These are phyloP conservation scores for Orientallactaga bullata DNA, from an alignment of 2,113 vertebrate genomes.

Conservation along the genomic window DNA sequence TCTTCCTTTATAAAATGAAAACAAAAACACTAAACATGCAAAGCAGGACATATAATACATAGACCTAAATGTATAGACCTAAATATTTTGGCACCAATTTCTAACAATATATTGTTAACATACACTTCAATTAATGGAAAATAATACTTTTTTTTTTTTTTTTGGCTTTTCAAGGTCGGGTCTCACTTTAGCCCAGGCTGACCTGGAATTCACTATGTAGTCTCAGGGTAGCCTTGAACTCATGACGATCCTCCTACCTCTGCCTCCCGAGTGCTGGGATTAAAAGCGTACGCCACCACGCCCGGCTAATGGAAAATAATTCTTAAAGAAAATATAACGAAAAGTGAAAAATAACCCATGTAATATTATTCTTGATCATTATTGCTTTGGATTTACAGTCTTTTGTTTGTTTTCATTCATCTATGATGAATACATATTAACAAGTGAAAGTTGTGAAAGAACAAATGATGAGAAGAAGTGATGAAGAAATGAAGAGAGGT, in stretches of 20 bases:
- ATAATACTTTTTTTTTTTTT: too few relatives aligned
- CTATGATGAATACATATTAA: not conserved
- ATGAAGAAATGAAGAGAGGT: too few relatives aligned
- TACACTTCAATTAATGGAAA: not conserved
- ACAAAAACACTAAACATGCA: not conserved
- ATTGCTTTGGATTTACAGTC: not conserved
- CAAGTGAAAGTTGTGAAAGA: not conserved
- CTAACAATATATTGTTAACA: not conserved
- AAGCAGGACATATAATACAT: not conserved
- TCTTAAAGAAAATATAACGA: constrained; percentile 36
- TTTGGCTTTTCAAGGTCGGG: too few relatives aligned
- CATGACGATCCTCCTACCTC: too few relatives aligned
- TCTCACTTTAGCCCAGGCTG: too few relatives aligned
- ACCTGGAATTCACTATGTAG: too few relatives aligned
- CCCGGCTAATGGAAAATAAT: not conserved
- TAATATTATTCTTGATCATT: not conserved
- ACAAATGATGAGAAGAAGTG: not conserved
- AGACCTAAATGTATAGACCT: too few relatives aligned
- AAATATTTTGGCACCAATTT: not conserved
- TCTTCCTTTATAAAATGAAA: constrained; percentile 17
- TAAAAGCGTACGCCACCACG: too few relatives aligned
- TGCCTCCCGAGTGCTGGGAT: too few relatives aligned
- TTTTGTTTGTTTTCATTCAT: not conserved
- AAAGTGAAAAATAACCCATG: not conserved
- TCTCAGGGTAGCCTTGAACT: too few relatives aligned